These are phyloP conservation scores for Phyllotis vaccarum DNA, from an alignment of 2,797 vertebrate species.

Conservation along the genomic window DNA sequence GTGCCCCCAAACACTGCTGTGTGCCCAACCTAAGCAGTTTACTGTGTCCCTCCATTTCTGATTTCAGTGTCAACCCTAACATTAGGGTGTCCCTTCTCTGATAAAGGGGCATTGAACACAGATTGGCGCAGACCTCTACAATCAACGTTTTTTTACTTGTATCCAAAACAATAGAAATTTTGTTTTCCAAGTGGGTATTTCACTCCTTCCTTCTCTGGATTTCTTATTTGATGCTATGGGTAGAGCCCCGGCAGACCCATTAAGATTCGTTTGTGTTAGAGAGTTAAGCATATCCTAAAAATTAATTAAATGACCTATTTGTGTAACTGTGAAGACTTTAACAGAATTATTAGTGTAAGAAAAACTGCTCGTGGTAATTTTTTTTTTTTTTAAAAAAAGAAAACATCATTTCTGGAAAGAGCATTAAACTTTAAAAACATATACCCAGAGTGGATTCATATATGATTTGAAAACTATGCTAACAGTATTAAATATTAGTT, in stretches of 20 bases:
- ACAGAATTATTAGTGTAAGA: background rate
- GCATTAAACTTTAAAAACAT: background rate
- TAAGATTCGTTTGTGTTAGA: slow-evolving; percentile 33
- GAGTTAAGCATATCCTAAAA: background rate
- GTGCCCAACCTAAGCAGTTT: background rate
- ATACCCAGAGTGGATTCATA: background rate
- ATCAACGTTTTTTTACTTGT: background rate
- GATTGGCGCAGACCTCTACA: background rate
- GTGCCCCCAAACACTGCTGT: background rate
- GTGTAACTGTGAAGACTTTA: background rate
- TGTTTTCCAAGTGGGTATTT: background rate
- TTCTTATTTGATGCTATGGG: background rate
- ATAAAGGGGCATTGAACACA: background rate
- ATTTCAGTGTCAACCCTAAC: background rate
- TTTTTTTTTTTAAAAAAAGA: background rate
- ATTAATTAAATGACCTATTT: background rate
- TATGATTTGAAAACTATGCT: background rate
- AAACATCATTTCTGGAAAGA: background rate
- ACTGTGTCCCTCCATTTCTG: background rate
- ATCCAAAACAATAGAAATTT: background rate
- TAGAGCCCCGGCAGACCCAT: background rate
- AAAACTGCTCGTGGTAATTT: slow-evolving; percentile 1
- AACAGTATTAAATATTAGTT: background rate
- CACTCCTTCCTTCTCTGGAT: background rate
- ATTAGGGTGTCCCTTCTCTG: background rate